phyloP scores from a whole-genome alignment of 2,888 invertebrate species.

The Spicauda simplicius region DNA sequence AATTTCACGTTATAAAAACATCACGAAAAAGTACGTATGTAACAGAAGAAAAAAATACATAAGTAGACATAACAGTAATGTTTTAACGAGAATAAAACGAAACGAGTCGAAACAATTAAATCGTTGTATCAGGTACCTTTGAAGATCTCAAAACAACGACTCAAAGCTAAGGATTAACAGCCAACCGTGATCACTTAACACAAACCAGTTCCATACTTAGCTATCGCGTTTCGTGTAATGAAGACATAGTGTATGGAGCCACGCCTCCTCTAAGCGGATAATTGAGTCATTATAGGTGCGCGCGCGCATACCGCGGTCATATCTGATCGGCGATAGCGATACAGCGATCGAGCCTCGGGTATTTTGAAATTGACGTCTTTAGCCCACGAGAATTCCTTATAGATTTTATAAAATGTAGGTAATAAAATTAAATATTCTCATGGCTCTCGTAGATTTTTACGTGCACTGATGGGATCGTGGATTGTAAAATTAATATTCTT shows the following conservation, averaged over 20 bases:
- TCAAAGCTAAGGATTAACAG: background rate
- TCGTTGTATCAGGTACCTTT: too few species aligned
- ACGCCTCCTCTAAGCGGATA: slow-evolving; percentile 83
- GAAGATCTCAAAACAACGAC: background rate
- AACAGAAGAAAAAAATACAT: too few species aligned
- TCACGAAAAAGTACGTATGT: too few species aligned
- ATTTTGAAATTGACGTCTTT: slow-evolving; percentile 38
- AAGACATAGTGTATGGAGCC: slow-evolving; percentile 75
- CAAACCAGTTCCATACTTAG: slow-evolving; percentile 44
- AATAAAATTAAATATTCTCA: slow-evolving; percentile 36
- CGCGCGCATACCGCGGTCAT: slow-evolving; percentile 67
- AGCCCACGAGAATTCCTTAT: slow-evolving; percentile 36
- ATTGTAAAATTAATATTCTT: background rate
- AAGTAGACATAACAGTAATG: too few species aligned
- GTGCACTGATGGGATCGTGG: background rate
- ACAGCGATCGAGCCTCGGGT: slow-evolving; percentile 60
- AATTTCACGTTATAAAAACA: too few species aligned
- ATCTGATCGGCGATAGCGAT: slow-evolving; percentile 69
- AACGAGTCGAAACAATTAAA: too few species aligned
- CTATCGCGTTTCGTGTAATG: slow-evolving; percentile 59
- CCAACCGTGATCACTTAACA: background rate
- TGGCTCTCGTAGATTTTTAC: slow-evolving; percentile 22
- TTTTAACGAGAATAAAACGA: too few species aligned
- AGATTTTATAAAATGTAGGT: slow-evolving; percentile 33
- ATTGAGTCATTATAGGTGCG: slow-evolving; percentile 83